Percentiles rank a stretch among this genome's conserved stretches.
phyloP scores from a whole-genome alignment of 2,113 vertebrate species.

The Otocyon megalotis region DNA sequence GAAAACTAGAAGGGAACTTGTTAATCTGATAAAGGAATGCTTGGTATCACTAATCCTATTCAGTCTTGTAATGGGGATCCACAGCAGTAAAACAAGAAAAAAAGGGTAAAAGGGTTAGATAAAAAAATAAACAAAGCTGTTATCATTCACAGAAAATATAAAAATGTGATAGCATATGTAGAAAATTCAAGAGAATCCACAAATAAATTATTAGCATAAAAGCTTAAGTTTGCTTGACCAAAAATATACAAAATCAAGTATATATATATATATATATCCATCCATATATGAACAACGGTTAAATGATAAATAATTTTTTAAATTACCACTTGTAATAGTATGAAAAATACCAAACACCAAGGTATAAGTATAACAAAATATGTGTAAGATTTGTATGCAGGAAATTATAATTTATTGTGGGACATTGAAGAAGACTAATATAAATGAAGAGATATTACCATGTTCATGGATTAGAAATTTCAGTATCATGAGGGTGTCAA shows the following conservation, averaged over 20 bases:
- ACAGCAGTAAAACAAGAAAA: background rate
- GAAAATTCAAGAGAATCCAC: conserved; percentile 15
- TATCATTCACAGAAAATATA: background rate
- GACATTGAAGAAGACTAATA: background rate
- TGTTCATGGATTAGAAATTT: background rate
- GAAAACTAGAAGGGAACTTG: background rate
- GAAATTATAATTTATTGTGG: conserved; percentile 6
- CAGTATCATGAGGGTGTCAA: background rate
- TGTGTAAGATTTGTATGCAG: background rate
- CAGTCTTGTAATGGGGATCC: background rate
- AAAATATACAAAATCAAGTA: background rate
- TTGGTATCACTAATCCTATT: background rate
- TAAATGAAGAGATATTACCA: background rate
- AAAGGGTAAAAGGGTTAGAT: background rate
- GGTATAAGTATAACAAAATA: background rate
- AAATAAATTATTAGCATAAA: background rate
- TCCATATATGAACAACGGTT: background rate
- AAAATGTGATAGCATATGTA: background rate
- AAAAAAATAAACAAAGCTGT: background rate
- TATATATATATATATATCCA: background rate
- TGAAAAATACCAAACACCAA: conserved; percentile 15
- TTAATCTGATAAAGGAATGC: background rate
- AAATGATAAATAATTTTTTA: conserved; percentile 13
- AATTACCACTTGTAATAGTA: background rate
- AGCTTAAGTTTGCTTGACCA: background rate